phyloP scores from a whole-genome alignment of 2,888 invertebrate species.

The Hydriomena furcata region DNA sequence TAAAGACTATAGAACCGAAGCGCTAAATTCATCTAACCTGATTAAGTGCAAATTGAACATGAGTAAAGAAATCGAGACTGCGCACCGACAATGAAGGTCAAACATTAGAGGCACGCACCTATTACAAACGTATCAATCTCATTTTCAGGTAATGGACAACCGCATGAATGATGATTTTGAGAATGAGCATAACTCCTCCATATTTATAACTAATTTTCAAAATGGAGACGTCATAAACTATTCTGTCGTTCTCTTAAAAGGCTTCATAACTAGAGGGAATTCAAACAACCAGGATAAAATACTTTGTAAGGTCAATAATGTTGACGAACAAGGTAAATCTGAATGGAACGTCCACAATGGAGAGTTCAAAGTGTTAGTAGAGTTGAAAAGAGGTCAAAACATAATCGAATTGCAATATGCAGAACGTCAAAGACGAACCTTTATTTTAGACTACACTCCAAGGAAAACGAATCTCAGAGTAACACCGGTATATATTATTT shows the following conservation, averaged over 20 bases:
- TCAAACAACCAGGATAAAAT: slow-evolving; percentile 70
- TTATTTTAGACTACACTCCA: slow-evolving; percentile 83
- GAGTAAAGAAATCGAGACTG: slow-evolving; percentile 50
- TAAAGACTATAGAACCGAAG: slow-evolving; percentile 24
- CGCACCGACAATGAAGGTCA: slow-evolving; percentile 51
- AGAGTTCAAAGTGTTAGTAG: slow-evolving; percentile 87
- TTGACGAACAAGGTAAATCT: slow-evolving; percentile 64
- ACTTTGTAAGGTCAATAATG: slow-evolving; percentile 67
- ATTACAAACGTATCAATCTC: slow-evolving; percentile 42
- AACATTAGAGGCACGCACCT: slow-evolving; percentile 36
- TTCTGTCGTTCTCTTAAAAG: slow-evolving; percentile 85
- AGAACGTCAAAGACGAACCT: slow-evolving; percentile 64
- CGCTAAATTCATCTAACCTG: slow-evolving; percentile 43
- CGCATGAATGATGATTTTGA: slow-evolving; percentile 68
- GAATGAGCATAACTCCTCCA: slow-evolving; percentile 71
- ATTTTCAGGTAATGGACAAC: slow-evolving; percentile 82
- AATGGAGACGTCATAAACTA: slow-evolving; percentile 85
- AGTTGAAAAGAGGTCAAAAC: slow-evolving; percentile 86
- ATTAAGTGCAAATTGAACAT: slow-evolving; percentile 52
- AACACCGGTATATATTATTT: slow-evolving; percentile 92
- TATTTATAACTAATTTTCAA: slow-evolving; percentile 84
- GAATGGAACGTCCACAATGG: slow-evolving; percentile 86
- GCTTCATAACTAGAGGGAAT: slow-evolving; percentile 77
- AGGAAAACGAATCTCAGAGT: slow-evolving; percentile 85
- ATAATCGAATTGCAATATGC: slow-evolving; percentile 84